phyloP scores from a whole-genome alignment of 2,888 invertebrate species.

The Eupithecia subumbrata region DNA sequence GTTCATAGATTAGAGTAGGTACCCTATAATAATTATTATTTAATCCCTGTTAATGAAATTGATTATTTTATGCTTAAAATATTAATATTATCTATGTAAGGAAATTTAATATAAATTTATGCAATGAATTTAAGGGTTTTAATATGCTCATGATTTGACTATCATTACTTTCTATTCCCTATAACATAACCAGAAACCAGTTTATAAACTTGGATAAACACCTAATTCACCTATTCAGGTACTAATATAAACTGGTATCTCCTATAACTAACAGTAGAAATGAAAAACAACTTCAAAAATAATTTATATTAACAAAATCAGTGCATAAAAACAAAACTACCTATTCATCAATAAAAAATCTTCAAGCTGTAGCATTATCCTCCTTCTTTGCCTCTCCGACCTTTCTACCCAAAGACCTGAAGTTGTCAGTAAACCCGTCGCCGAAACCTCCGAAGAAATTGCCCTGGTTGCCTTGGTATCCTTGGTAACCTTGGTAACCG shows the following conservation, averaged over 20 bases:
- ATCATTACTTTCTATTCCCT: background rate
- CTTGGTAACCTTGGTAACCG: constrained; percentile 44
- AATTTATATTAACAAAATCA: constrained; percentile 43
- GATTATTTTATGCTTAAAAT: background rate
- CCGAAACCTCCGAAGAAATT: constrained; percentile 67
- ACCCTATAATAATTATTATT: background rate
- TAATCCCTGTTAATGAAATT: background rate
- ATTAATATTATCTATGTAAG: background rate
- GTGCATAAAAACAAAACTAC: constrained; percentile 31
- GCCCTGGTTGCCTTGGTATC: constrained; percentile 45
- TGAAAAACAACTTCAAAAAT: constrained; percentile 15
- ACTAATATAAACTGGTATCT: background rate
- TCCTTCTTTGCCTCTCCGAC: constrained; percentile 63
- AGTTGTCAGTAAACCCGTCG: constrained; percentile 66
- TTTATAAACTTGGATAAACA: no score
- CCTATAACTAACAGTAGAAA: background rate
- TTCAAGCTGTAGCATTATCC: constrained; percentile 46
- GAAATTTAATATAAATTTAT: constrained; percentile 4
- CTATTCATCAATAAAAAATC: background rate
- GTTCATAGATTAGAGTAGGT: background rate
- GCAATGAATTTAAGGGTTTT: background rate
- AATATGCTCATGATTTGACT: background rate
- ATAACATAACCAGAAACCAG: background rate
- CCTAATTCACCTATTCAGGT: no score
- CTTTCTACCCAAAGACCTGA: constrained; percentile 65